Base-by-base conservation (phyloP, 2,888 invertebrate genomes). In the Tipula helvola region DNA sequence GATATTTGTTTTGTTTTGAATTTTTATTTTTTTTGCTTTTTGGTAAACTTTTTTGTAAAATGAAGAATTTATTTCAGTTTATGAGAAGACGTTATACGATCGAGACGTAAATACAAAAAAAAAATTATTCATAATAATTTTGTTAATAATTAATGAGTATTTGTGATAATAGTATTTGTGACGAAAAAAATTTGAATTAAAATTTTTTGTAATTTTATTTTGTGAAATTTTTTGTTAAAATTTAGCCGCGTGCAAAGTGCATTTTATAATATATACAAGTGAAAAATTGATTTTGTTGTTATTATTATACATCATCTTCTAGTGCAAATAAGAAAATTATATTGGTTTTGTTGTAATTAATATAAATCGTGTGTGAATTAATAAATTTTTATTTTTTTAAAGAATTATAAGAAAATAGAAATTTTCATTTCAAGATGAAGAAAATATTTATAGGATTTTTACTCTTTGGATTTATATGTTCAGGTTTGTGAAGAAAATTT, bases 401-500 rank as follows among this genome's bases (percentile, higher is more conserved):
- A 57, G 16, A 28, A 28, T 28, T 28, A 28, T 28, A 28, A 28
- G 28, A 71, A 71, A 71, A 28, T 4, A 18, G 2, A 28, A 71
- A 71, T 71, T 71, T 71, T 71, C 84, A 84, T n/a, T n/a, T n/a
- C n/a, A 28, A 28, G n/a, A 84, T 84, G 84, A 84, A 36, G 84
- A 84, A 39, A 39, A 84, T 84, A 39, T 5, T 39, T 84, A 39
- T 84, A 39, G 84, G 84, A 84, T 84, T 84, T 84, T 84, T 84
- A 84, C 36, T 84, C 1, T 84, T 84, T 84, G 84, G 84, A 84
- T 84, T 84, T 41, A 84, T 84, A 39, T 84, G 84, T 84, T 84
- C 84, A 84, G 84, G 84, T 84, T 39, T n/a, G 84, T 84, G 16
- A n/a, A 39, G n/a, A 39, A 36, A 39, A 36, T 36, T 83, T 36